A percentile compares a stretch with the other conserved stretches of the same genome.
phyloP scores from a whole-genome alignment of 53 echinoderm and acorn worm genomes.

The Mesocentrotus franciscanus region DNA sequence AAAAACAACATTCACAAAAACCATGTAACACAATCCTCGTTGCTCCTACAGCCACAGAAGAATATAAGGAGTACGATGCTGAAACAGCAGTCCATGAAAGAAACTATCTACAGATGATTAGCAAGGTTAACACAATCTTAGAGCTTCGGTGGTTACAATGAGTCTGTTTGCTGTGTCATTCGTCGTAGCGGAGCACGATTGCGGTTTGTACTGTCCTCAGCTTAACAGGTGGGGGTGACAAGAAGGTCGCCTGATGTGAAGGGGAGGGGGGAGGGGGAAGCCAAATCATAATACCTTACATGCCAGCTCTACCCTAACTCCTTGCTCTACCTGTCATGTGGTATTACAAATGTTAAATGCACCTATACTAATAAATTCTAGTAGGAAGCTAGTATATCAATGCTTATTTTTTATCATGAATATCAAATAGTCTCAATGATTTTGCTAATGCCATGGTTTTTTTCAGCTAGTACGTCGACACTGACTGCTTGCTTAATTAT shows the following conservation, averaged over 20 bases:
- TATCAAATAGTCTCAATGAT: not conserved
- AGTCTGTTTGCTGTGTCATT: constrained; percentile 30
- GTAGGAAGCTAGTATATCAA: not conserved
- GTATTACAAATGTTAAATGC: not conserved
- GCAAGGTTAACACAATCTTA: constrained; percentile 40
- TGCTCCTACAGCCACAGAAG: not conserved
- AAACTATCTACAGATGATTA: not conserved
- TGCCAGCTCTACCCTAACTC: not conserved
- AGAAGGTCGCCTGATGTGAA: not conserved
- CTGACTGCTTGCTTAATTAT: not conserved
- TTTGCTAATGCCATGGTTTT: not conserved
- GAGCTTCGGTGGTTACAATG: not conserved
- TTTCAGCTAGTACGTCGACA: too few species aligned
- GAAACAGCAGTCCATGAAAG: not conserved
- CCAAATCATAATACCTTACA: not conserved
- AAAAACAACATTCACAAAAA: constrained; percentile 36
- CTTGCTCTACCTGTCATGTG: not conserved
- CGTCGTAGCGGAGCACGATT: not conserved
- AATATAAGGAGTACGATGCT: not conserved
- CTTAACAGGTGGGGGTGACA: constrained; percentile 37
- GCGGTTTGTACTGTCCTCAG: constrained; percentile 46
- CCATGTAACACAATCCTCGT: not conserved
- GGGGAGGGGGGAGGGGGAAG: constrained; percentile 23
- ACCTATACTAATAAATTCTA: not conserved
- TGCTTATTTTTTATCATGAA: not conserved